These are phyloP conservation scores for Hyles lineata DNA, from an alignment of 2,888 invertebrate genomes.

Conservation along the genomic window DNA sequence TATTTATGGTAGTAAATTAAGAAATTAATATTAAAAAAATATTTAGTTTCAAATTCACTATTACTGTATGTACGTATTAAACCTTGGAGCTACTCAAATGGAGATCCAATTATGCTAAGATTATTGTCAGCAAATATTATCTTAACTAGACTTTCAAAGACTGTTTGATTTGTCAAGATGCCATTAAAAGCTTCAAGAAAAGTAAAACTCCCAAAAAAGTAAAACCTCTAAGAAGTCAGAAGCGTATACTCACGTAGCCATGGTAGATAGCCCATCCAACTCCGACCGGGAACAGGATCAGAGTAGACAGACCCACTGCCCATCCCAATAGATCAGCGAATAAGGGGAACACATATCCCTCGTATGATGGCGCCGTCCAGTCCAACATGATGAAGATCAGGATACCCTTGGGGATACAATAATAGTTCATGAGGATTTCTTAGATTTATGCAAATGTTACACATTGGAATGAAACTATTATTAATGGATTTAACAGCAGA, in stretches of 20 bases:
- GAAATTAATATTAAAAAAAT: no score
- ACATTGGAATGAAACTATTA: neutral
- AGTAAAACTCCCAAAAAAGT: no score
- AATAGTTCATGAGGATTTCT: no score
- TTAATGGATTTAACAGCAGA: no score
- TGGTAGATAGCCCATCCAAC: slow-evolving; percentile 72
- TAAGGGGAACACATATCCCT: slow-evolving; percentile 87
- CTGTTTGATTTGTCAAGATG: neutral
- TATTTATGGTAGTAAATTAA: no score
- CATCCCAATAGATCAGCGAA: slow-evolving; percentile 90
- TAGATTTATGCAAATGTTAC: no score
- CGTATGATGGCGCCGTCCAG: slow-evolving; percentile 87
- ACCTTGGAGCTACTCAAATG: no score
- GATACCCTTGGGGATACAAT: slow-evolving; percentile 83
- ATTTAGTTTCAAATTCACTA: no score
- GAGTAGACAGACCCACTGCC: slow-evolving; percentile 88
- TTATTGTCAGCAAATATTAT: no score
- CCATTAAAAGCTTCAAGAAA: neutral
- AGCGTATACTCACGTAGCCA: slow-evolving; percentile 72
- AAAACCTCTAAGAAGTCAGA: neutral
- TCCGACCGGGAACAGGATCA: slow-evolving; percentile 88
- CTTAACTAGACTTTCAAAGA: no score
- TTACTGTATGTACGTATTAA: no score
- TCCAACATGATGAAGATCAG: slow-evolving; percentile 89
- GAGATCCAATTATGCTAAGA: no score